These are phyloP conservation scores for Lordiphosa collinella DNA, from an alignment of 1,140 invertebrate genomes.

Conservation along the genomic window DNA sequence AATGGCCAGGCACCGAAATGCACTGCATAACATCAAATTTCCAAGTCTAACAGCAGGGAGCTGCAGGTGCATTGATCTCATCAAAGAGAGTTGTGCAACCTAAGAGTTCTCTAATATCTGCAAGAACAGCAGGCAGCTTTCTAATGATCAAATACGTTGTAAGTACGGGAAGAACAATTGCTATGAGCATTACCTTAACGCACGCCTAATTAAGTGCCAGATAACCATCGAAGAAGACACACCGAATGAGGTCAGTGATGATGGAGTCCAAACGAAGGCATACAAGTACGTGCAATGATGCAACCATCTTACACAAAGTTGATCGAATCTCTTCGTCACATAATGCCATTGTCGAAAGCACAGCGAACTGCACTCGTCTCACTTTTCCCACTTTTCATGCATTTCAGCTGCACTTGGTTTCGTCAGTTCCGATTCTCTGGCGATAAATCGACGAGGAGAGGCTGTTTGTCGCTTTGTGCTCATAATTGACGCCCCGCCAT, in stretches of 20 bases:
- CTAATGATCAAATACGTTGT: slow-evolving; percentile 43
- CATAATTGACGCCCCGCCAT: slow-evolving; percentile 42
- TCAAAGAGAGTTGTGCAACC: slow-evolving; percentile 21
- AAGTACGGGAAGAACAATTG: slow-evolving; percentile 17
- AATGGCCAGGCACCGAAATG: slow-evolving; percentile 12
- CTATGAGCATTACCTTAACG: slow-evolving; percentile 43
- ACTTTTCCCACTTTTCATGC: slow-evolving; percentile 59
- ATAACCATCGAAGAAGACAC: slow-evolving; percentile 25
- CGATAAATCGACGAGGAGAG: slow-evolving; percentile 12
- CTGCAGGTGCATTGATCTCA: slow-evolving; percentile 43
- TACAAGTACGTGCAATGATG: slow-evolving; percentile 43
- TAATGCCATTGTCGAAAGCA: slow-evolving; percentile 72
- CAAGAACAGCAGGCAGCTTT: slow-evolving; percentile 40
- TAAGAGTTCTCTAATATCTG: slow-evolving; percentile 1
- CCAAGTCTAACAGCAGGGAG: slow-evolving; percentile 26
- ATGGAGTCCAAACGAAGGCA: slow-evolving; percentile 13
- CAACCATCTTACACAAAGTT: slow-evolving; percentile 26
- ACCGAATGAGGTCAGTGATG: slow-evolving; percentile 36
- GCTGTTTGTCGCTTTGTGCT: slow-evolving; percentile 45
- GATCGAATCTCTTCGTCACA: slow-evolving; percentile 43
- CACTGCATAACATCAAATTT: slow-evolving; percentile 18
- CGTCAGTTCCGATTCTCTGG: slow-evolving; percentile 22
- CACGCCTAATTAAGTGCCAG: slow-evolving; percentile 49
- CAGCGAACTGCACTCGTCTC: slow-evolving; percentile 64
- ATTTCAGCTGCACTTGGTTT: slow-evolving; percentile 34